Evolutionary conservation across 2,113 vertebrate genomes (phyloP), one percentile per base, ranked within the genome.

Genomic region (Synodontis membranacea): DNA sequence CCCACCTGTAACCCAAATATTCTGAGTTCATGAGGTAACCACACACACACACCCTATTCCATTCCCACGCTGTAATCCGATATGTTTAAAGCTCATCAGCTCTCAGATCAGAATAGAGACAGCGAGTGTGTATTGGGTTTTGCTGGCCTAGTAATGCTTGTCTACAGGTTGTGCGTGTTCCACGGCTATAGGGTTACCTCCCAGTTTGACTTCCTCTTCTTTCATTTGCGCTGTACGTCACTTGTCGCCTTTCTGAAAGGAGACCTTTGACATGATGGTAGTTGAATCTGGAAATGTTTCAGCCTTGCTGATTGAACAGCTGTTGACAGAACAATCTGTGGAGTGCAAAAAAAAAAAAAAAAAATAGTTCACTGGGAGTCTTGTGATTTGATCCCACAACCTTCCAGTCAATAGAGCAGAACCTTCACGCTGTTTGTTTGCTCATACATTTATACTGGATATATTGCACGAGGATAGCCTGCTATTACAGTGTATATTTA

Each of bases 141-240:
- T 82, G 31, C 72, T 60, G 42, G 52, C 50, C 83, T 56, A 15
- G 37, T 70, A 80, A 80, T 62, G 82, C 39, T 39, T 25, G 11
- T 70, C 64, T 75, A 48, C 79, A 74, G 79, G 44, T 75, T 42
- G 28, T 37, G 39, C 48, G 52, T 76, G 86, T 82, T 86, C 86
- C 86, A 86, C 80, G 86, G 80, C 42, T 86, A 86, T 86, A 82
- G 86, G 56, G 34, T 86, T 86, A 82, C 86, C 42, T 23, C 70
- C 86, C 48, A 28, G 34, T 62, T 82, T 52, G 80, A 76, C 39
- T 75, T 86, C 70, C 28, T 64, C 62, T 56, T 46, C 76, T 86
- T 84, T 84, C 85, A 80, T 85, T 85, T 58, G 75, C 39, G 17
- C 66, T n/a, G 42, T 54, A 70, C 11, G 52, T 86, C 82, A 50